Conservation (phyloP, 2,888 invertebrate species). For the Incurvaria masculella region DNA sequence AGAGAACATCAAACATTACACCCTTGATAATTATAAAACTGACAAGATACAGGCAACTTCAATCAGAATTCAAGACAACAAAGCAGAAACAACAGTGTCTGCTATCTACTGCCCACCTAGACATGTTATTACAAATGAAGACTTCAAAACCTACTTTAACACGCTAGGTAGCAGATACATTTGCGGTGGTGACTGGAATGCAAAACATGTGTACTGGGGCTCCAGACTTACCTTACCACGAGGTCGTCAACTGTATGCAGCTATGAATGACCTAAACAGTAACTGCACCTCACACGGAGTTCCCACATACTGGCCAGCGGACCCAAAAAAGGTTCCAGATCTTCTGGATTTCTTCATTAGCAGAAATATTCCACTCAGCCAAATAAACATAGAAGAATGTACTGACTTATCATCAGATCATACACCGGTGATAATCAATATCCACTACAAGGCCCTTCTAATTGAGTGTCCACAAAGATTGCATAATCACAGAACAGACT, state of each 20-base stretch:
- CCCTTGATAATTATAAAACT: neutral
- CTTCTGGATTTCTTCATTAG: neutral
- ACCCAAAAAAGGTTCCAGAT: neutral
- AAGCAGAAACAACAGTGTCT: neutral
- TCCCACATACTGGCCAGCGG: neutral
- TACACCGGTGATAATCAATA: no score
- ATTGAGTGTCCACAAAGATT: no score
- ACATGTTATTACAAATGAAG: neutral
- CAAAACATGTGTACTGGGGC: constrained; percentile 2
- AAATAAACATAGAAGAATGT: no score
- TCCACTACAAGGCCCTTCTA: no score
- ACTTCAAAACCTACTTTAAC: neutral
- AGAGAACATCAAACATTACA: neutral
- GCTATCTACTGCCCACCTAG: constrained; percentile 3
- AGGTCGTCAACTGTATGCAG: neutral
- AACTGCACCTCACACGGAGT: neutral
- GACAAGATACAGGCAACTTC: neutral
- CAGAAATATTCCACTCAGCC: no score
- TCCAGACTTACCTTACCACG: neutral
- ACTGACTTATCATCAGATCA: no score
- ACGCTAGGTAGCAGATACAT: constrained; percentile 1
- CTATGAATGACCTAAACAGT: neutral
- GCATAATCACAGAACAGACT: no score
- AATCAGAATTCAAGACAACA: neutral
- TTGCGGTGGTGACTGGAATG: constrained; percentile 1